Percentiles rank a stretch among this genome's conserved stretches.
phyloP scores from a whole-genome alignment of 2,888 invertebrate species.

The Leptinotarsa rubiginosa region DNA sequence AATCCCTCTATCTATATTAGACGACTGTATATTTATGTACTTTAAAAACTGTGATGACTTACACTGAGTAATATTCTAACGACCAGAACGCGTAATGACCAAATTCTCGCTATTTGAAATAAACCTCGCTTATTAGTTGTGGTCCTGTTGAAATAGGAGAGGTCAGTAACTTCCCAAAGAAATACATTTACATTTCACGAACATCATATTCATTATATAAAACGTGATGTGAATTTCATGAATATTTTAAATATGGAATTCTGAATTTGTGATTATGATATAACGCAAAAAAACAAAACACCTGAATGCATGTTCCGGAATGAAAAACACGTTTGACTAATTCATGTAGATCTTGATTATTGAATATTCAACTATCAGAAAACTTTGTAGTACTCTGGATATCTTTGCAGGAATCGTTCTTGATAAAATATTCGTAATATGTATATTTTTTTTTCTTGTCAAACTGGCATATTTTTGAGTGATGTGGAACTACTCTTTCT shows the following conservation, averaged over 20 bases:
- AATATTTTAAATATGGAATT: not conserved
- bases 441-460: too few species aligned
- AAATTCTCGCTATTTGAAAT: not conserved
- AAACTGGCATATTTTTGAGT: too few species aligned
- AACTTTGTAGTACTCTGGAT: too few species aligned
- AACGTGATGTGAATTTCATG: slow-evolving; percentile 2
- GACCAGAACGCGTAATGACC: not conserved
- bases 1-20: too few species aligned
- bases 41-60: too few species aligned
- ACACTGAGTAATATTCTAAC: not conserved
- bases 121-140: not conserved
- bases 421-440: too few species aligned
- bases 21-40: too few species aligned
- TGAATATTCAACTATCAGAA: too few species aligned
- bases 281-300: not conserved
- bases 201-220: not conserved
- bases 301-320: not conserved
- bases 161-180: not conserved
- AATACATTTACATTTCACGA: not conserved
- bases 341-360: too few species aligned
- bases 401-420: too few species aligned
- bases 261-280: not conserved
- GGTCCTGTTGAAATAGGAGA: not conserved
- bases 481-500: too few species aligned
- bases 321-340: not conserved